Conservation (phyloP, 2,888 invertebrate species). For the Calameuta filiformis region DNA sequence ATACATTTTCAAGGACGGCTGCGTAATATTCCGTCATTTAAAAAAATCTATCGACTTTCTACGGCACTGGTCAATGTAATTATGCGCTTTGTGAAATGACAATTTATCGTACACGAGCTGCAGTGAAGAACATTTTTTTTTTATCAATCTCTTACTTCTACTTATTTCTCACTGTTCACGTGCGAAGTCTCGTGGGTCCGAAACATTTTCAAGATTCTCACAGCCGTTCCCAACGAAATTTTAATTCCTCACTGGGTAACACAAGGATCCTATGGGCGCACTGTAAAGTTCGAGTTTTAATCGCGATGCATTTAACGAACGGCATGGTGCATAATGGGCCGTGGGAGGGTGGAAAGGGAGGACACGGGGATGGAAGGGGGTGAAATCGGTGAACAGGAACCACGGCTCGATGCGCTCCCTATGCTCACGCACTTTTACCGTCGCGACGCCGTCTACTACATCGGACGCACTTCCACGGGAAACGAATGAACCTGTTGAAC, state of each 20-base stretch:
- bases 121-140: neutral
- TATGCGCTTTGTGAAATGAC: neutral
- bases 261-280: constrained; percentile 1
- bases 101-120: neutral
- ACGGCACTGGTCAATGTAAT: neutral
- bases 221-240: neutral
- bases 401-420: constrained; percentile 61
- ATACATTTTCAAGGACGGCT: neutral
- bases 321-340: constrained; percentile 2
- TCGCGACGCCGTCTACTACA: constrained; percentile 12
- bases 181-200: neutral
- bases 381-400: constrained; percentile 63
- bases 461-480: constrained; percentile 2
- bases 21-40: neutral
- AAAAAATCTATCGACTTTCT: neutral
- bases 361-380: constrained; percentile 52
- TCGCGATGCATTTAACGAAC: constrained; percentile 7
- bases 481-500: constrained; percentile 1
- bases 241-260: neutral
- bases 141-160: neutral
- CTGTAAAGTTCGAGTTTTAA: constrained; percentile 12
- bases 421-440: constrained; percentile 57
- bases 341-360: constrained; percentile 11
- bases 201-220: neutral
- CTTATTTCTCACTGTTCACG: neutral